Evolutionary conservation across 2,888 invertebrate species (phyloP), one percentile per base, ranked within the genome.

Genomic region (Holacanthella duospinosa): DNA sequence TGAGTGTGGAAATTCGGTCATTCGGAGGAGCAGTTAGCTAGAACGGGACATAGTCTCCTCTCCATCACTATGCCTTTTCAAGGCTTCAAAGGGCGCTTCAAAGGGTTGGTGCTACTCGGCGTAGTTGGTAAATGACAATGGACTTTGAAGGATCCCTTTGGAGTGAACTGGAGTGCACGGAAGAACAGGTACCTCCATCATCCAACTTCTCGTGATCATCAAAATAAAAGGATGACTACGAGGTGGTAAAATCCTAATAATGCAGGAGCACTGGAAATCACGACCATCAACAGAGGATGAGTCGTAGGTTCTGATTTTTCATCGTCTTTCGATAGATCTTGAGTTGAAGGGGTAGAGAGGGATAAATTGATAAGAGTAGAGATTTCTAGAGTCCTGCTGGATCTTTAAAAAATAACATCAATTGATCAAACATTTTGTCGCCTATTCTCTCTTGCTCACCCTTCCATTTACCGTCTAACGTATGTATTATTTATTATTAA

Each of bases 371-470:
- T 21, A 26, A 55, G 55, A n/a, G n/a, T n/a, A n/a, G n/a, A n/a
- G n/a, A n/a, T n/a, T n/a, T n/a, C n/a, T n/a, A n/a, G n/a, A n/a
- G n/a, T n/a, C n/a, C n/a, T n/a, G n/a, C n/a, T n/a, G n/a, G n/a
- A 3, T 24, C 24, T 24, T 16, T 6, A 36, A 36, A 16, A 36
- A 36, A 36, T 69, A 68, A 66, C 69, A 72, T 71, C 71, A 71
- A 72, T 71, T 70, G 71, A 71, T 70, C 69, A 71, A 71, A 70
- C 70, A 72, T 68, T 69, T 69, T 68, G 70, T 68, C 69, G 61
- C 66, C 66, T 65, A 67, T 69, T 69, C 19, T 67, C 66, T 67
- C 63, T 64, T 67, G 67, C 64, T 66, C 64, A 64, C 66, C 53
- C 57, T 63, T 60, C 62, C 65, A 66, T 58, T 68, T 64, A 68